Evolutionary conservation across 2,888 invertebrate species (phyloP).

Genomic region (Ichneumon xanthorius): DNA sequence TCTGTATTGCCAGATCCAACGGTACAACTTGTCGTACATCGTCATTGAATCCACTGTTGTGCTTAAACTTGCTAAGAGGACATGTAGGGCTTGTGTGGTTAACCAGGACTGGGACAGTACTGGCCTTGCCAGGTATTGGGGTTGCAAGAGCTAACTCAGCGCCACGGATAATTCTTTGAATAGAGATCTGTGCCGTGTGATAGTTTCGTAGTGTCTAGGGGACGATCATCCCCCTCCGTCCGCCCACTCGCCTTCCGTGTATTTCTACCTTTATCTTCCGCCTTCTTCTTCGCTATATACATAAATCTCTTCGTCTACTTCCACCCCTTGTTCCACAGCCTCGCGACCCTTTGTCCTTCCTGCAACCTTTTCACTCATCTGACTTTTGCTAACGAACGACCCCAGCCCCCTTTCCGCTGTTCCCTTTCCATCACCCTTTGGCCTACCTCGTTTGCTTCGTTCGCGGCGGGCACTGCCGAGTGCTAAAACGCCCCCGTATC

Average conservation of each 20-base stretch:
- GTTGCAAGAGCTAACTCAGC: conserved; percentile 77
- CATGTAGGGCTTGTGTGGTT: neutral
- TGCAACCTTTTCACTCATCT: conserved; percentile 70
- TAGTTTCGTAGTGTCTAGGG: conserved; percentile 72
- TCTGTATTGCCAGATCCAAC: too few species aligned
- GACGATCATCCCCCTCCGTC: conserved; percentile 59
- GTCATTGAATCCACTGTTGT: neutral
- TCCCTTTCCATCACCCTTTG: conserved; percentile 31
- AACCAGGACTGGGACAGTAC: neutral
- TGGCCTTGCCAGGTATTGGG: conserved; percentile 60
- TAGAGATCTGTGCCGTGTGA: conserved; percentile 82
- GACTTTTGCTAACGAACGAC: conserved; percentile 66
- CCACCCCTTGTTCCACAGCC: conserved; percentile 22
- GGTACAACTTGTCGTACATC: too few species aligned
- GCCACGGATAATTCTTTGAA: conserved; percentile 81
- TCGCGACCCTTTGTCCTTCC: conserved; percentile 16
- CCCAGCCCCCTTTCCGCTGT: conserved; percentile 65
- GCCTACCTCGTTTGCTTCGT: conserved; percentile 1
- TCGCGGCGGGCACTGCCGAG: conserved; percentile 25
- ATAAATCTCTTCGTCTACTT: conserved; percentile 19
- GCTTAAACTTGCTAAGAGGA: neutral
- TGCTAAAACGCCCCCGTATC: conserved; percentile 64
- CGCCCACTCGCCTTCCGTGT: conserved; percentile 1
- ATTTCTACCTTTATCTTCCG: conserved; percentile 20
- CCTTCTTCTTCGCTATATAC: conserved; percentile 14